Conservation (phyloP, 2,888 invertebrate species). For the Dorcus hopei region DNA sequence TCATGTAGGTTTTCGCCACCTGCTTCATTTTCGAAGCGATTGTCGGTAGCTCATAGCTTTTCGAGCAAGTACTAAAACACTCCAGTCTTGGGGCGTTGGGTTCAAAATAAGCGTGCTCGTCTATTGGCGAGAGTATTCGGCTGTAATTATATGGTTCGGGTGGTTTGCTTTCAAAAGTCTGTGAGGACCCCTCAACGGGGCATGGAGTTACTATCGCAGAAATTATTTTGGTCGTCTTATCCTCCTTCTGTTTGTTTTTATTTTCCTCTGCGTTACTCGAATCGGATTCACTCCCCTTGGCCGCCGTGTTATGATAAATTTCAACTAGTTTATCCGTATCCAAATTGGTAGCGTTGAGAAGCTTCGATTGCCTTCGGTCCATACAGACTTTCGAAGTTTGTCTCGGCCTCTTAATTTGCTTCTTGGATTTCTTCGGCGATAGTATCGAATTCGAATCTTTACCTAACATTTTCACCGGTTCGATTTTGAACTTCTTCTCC, state of each 20-base stretch:
- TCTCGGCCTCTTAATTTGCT: slow-evolving; percentile 10
- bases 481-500: slow-evolving; percentile 22
- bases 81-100: slow-evolving; percentile 29
- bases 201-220: slow-evolving; percentile 9
- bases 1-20: slow-evolving; percentile 54
- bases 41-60: slow-evolving; percentile 60
- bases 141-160: slow-evolving; percentile 1
- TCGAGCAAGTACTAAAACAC: slow-evolving; percentile 28
- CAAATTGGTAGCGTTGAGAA: background rate
- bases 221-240: slow-evolving; percentile 6
- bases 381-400: slow-evolving; percentile 4
- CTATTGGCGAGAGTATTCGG: slow-evolving; percentile 23
- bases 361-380: slow-evolving; percentile 5
- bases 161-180: background rate
- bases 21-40: slow-evolving; percentile 66
- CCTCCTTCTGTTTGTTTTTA: slow-evolving; percentile 5
- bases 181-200: slow-evolving; percentile 8
- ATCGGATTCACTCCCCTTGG: slow-evolving; percentile 42
- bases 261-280: slow-evolving; percentile 25
- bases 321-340: slow-evolving; percentile 40
- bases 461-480: slow-evolving; percentile 12
- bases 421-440: slow-evolving; percentile 16
- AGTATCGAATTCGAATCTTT: slow-evolving; percentile 17
- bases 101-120: slow-evolving; percentile 30
- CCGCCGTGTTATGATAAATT: slow-evolving; percentile 46